These are phyloP conservation scores for Noturus placidus DNA, from an alignment of 2,113 vertebrate genomes.

Conservation along the genomic window DNA sequence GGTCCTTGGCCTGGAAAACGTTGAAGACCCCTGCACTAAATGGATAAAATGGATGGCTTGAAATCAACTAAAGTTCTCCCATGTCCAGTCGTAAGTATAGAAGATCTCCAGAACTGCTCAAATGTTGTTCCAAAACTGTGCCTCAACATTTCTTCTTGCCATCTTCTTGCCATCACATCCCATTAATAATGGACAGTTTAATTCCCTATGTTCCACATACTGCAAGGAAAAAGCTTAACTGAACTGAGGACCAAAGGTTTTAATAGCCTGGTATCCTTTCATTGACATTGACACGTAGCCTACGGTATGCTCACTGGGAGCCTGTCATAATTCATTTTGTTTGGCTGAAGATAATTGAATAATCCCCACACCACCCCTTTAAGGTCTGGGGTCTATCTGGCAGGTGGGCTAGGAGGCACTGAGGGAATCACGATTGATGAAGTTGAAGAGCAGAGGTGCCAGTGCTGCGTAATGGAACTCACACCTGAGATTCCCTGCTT, in stretches of 20 bases:
- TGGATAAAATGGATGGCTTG: background rate
- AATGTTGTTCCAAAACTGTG: background rate
- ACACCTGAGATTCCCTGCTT: slow-evolving; percentile 45
- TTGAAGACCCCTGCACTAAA: no score
- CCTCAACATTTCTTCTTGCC: background rate
- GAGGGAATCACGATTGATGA: slow-evolving; percentile 45
- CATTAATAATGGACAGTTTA: background rate
- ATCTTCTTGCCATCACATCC: background rate
- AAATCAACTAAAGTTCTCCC: background rate
- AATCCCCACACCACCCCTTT: slow-evolving; percentile 23
- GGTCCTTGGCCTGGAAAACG: no score
- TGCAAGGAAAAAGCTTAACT: slow-evolving; percentile 34
- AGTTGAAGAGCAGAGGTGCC: slow-evolving; percentile 36
- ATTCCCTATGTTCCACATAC: background rate
- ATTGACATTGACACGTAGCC: slow-evolving; percentile 38
- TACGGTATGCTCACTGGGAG: slow-evolving; percentile 8
- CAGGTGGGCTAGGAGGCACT: slow-evolving; percentile 4
- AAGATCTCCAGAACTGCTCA: background rate
- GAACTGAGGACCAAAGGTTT: slow-evolving; percentile 31
- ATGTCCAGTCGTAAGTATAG: background rate
- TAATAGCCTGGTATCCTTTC: slow-evolving; percentile 29
- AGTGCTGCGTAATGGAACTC: slow-evolving; percentile 47
- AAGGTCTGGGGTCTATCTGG: slow-evolving; percentile 39
- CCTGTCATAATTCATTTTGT: slow-evolving; percentile 41
- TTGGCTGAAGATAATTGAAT: slow-evolving; percentile 48